These are phyloP conservation scores for Danio choprae DNA, from an alignment of 2,797 vertebrate genomes.

Conservation along the genomic window DNA sequence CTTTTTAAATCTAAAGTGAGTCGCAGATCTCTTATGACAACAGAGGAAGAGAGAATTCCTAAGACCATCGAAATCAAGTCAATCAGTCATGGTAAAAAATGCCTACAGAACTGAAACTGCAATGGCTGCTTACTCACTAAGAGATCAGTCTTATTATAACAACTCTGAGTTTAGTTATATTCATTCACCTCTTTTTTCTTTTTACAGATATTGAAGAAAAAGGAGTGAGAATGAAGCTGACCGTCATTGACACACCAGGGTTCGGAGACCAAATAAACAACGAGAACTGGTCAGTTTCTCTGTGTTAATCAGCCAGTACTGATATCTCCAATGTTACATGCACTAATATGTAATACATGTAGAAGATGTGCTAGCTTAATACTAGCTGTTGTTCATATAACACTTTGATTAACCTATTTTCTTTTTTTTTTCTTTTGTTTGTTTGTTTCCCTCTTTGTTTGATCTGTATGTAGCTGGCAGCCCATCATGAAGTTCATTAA, in stretches of 20 bases:
- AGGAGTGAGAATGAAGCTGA: slow-evolving; percentile 96
- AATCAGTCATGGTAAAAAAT: slow-evolving; percentile 87
- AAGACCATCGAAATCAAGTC: slow-evolving; percentile 98
- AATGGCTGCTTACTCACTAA: not conserved
- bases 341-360: not conserved
- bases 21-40: slow-evolving; percentile 87
- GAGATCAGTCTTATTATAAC: not conserved
- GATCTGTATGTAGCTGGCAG: slow-evolving; percentile 78
- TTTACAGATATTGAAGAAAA: slow-evolving; percentile 93
- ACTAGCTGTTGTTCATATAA: not conserved
- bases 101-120: not conserved
- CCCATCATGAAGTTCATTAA: slow-evolving; percentile 92
- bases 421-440: not conserved
- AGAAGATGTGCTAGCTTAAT: not conserved
- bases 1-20: slow-evolving; percentile 99
- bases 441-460: not conserved
- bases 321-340: not conserved
- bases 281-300: slow-evolving; percentile 90
- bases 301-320: not conserved
- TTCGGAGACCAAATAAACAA: slow-evolving; percentile 99
- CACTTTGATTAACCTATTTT: not conserved
- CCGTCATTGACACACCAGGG: slow-evolving; percentile 94
- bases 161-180: not conserved
- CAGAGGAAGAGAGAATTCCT: slow-evolving; percentile 89
- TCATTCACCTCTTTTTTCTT: not conserved